Evolutionary conservation across 2,797 vertebrate genomes (phyloP).

Genomic region (Pteronotus mesoamericanus): DNA sequence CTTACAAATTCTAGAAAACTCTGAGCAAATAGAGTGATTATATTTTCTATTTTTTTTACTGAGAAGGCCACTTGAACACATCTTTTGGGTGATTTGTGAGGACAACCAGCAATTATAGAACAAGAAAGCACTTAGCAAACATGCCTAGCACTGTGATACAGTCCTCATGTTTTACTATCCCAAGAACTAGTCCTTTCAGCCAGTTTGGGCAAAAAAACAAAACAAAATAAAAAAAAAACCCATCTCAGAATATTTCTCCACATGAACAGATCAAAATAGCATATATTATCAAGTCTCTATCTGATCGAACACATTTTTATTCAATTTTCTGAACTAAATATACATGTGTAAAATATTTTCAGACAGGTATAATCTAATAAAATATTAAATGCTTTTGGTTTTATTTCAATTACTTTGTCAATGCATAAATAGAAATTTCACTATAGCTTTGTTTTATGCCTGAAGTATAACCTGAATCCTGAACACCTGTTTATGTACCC

Average conservation of each 20-base stretch:
- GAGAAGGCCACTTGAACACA: neutral
- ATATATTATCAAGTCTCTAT: neutral
- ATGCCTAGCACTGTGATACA: fast-evolving
- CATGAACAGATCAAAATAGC: neutral
- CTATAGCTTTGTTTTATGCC: neutral
- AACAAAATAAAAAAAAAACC: neutral
- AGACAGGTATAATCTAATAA: neutral
- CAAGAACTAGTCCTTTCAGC: neutral
- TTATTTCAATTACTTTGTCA: neutral
- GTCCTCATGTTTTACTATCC: neutral
- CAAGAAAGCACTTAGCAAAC: neutral
- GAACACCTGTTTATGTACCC: neutral
- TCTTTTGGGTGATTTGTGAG: neutral
- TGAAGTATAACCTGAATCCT: neutral
- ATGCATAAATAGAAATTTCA: neutral
- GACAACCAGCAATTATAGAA: neutral
- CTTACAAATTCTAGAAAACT: neutral
- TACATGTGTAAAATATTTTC: neutral
- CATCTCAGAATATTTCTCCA: neutral
- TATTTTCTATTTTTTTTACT: neutral
- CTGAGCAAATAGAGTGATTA: neutral
- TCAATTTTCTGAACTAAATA: neutral
- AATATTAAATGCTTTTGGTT: neutral
- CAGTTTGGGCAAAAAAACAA: neutral
- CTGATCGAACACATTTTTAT: neutral